Evolutionary conservation across 2,888 invertebrate genomes (phyloP).

Genomic region (Cryptocheilus praepositus): DNA sequence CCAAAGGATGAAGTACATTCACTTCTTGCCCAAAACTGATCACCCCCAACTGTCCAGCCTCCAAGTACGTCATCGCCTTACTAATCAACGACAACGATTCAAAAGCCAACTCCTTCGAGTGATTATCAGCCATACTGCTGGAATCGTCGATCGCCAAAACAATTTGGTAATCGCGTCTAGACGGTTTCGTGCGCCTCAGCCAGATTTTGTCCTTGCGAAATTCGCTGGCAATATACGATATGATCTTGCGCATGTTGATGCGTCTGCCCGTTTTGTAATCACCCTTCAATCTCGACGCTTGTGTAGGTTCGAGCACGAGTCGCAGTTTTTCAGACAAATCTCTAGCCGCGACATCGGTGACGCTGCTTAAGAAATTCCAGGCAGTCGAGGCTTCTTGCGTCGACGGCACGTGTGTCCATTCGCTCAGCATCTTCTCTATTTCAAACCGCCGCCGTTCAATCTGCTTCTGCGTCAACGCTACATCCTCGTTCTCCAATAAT

Average conservation of each 20-base stretch:
- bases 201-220: constrained; percentile 99
- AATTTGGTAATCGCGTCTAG: constrained; percentile 96
- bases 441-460: constrained; percentile 58
- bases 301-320: constrained; percentile 95
- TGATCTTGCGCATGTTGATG: constrained; percentile 98
- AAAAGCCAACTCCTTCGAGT: constrained; percentile 93
- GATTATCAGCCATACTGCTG: constrained; percentile 91
- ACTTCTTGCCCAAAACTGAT: constrained; percentile 93
- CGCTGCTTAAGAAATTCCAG: constrained; percentile 80
- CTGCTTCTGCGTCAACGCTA: constrained; percentile 24
- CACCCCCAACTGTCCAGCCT: constrained; percentile 94
- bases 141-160: constrained; percentile 98
- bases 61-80: constrained; percentile 91
- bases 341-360: constrained; percentile 82
- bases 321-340: constrained; percentile 95
- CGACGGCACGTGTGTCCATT: constrained; percentile 69
- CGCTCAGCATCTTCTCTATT: constrained; percentile 63
- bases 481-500: constrained; percentile 33
- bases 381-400: constrained; percentile 76
- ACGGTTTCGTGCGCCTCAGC: constrained; percentile 95
- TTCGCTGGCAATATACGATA: constrained; percentile 99
- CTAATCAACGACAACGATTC: constrained; percentile 94
- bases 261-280: constrained; percentile 97
- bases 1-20: constrained; percentile 90
- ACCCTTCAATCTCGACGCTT: constrained; percentile 92